These are phyloP conservation scores for Serranochromis macrocephalus DNA, from an alignment of 2,113 vertebrate species.

Conservation along the genomic window DNA sequence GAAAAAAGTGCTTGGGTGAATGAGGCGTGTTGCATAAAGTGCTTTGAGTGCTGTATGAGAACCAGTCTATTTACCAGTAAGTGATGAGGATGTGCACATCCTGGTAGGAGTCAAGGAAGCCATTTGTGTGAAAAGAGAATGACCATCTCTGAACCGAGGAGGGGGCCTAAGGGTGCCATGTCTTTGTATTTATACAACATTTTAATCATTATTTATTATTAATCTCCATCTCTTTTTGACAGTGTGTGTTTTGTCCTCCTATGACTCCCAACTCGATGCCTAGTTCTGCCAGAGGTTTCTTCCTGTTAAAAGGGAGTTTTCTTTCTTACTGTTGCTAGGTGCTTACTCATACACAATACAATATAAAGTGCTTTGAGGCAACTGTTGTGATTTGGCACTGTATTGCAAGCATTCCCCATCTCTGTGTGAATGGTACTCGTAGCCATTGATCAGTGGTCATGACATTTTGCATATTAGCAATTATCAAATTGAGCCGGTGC, in stretches of 20 bases:
- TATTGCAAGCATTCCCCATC: background rate
- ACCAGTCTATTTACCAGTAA: background rate
- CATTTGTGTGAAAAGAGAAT: background rate
- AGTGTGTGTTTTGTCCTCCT: background rate
- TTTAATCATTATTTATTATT: background rate
- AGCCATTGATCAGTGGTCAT: background rate
- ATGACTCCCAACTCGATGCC: background rate
- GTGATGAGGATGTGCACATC: background rate
- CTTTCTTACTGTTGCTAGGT: background rate
- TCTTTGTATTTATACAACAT: background rate
- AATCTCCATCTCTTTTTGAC: background rate
- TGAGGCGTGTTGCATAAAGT: background rate
- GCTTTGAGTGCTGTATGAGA: background rate
- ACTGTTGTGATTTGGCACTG: background rate
- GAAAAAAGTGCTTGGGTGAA: background rate
- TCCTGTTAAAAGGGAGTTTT: background rate
- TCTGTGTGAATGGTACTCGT: background rate
- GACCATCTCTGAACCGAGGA: background rate
- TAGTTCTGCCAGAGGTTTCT: background rate
- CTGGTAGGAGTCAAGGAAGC: background rate
- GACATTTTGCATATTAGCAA: background rate
- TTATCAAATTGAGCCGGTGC: background rate
- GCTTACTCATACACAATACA: background rate
- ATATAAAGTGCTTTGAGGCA: background rate
- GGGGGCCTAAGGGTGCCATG: background rate